A percentile compares a stretch with the other conserved stretches of the same genome.
Conservation (phyloP, 2,113 vertebrate species). For the Python bivittatus region DNA sequence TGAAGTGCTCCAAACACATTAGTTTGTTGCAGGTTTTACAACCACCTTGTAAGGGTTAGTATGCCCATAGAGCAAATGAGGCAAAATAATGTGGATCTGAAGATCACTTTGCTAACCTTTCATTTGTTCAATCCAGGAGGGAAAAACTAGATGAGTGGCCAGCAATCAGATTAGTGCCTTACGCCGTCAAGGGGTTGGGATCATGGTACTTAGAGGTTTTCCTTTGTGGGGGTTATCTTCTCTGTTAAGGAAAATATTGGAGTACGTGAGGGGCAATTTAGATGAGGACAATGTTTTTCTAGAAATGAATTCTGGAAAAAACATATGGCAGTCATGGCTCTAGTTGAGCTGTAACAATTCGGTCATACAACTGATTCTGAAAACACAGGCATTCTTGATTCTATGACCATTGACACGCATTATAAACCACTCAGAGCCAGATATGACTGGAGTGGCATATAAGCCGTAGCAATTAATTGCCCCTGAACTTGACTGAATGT, state of each 20-base stretch:
- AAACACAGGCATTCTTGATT: background rate
- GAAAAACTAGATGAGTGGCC: background rate
- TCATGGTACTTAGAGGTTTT: background rate
- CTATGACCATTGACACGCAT: background rate
- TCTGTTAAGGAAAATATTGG: background rate
- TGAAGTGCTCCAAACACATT: background rate
- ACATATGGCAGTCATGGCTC: conserved; percentile 42
- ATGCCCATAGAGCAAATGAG: background rate
- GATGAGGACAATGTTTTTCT: rapidly evolving
- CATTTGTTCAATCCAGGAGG: background rate
- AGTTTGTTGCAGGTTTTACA: background rate
- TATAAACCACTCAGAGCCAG: background rate
- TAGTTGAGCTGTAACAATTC: background rate
- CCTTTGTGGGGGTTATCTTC: background rate
- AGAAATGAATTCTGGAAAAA: conserved; percentile 27
- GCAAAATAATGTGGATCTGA: background rate
- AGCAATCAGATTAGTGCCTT: background rate
- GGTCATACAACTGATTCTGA: background rate
- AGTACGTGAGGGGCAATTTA: background rate
- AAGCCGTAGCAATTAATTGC: background rate
- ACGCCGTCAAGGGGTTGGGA: background rate
- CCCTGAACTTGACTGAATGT: background rate
- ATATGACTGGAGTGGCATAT: background rate
- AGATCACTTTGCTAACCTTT: background rate
- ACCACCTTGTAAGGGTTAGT: background rate